Base-by-base conservation (phyloP, 2,888 invertebrate genomes). In the Metacarcinus magister region DNA sequence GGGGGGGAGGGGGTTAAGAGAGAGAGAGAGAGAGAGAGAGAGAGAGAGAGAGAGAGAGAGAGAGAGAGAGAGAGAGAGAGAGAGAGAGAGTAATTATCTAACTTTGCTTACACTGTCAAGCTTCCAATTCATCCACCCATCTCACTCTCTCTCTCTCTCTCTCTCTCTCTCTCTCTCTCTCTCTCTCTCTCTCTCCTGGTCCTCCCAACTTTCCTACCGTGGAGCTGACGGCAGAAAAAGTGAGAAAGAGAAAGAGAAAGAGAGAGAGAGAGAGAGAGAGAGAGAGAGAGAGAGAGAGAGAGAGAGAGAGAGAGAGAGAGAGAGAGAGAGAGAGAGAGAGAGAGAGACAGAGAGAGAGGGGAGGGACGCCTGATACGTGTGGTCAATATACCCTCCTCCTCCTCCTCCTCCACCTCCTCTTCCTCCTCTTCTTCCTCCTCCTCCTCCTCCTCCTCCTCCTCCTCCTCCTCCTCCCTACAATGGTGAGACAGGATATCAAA, bases 51-150 rank as follows among this genome's bases (percentile, higher is more conserved):
- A 32, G 89, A 90, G 39, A 90, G 89, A 39, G 89, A 90, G 89
- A 90, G 89, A 39, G 89, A 90, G 89, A 82, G 89, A 90, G 39
- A 90, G 89, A 90, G 89, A 90, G 39, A 90, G 82, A 32, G 82
- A 7, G n/a, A 82, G n/a, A n/a, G n/a, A n/a, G n/a, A n/a, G n/a
- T n/a, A n/a, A n/a, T n/a, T n/a, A n/a, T n/a, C 67, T 19, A 23
- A 67, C 67, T 67, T 67, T 67, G 23, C 67, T 67, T 67, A 23
- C 19, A 23, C 23, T 16, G 23, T 67, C 23, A 16, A 67, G n/a
- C n/a, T n/a, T n/a, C n/a, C n/a, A n/a, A n/a, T n/a, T n/a, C n/a
- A n/a, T n/a, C n/a, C n/a, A n/a, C n/a, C n/a, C n/a, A n/a, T n/a
- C n/a, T n/a, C n/a, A n/a, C n/a, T n/a, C n/a, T n/a, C n/a, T n/a